phyloP scores from a whole-genome alignment of 2,888 invertebrate species.

The Tholera decimalis region DNA sequence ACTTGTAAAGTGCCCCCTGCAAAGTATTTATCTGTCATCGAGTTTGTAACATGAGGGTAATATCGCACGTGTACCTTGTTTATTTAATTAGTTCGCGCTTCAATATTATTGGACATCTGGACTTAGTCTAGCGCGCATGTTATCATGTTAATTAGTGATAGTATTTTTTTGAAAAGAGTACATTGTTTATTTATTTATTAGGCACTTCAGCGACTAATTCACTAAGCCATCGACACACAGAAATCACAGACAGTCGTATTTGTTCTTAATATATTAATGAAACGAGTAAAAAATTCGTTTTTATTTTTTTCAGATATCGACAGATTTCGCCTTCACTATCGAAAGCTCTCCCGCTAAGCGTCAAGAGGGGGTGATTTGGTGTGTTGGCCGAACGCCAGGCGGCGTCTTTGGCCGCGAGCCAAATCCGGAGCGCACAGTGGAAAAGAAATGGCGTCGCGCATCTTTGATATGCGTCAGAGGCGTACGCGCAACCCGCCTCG shows the following conservation, averaged over 20 bases:
- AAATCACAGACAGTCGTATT: no score
- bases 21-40: slow-evolving; percentile 48
- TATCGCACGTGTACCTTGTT: slow-evolving; percentile 50
- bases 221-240: no score
- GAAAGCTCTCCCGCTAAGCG: slow-evolving; percentile 67
- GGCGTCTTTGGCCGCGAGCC: slow-evolving; percentile 87
- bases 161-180: background rate
- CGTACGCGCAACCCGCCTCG: slow-evolving; percentile 77
- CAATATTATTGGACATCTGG: slow-evolving; percentile 52
- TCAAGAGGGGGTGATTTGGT: slow-evolving; percentile 83
- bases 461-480: slow-evolving; percentile 90
- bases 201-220: no score
- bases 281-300: no score
- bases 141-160: background rate
- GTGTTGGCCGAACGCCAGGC: slow-evolving; percentile 85
- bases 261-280: no score
- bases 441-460: slow-evolving; percentile 90
- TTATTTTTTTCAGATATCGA: slow-evolving; percentile 25
- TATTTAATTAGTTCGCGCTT: slow-evolving; percentile 47
- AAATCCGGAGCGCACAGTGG: slow-evolving; percentile 84
- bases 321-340: slow-evolving; percentile 60
- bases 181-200: no score
- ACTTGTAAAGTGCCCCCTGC: slow-evolving; percentile 35
- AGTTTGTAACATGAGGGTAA: slow-evolving; percentile 34
- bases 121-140: slow-evolving; percentile 18